These are phyloP conservation scores for cattle (Bos taurus) DNA, from an alignment of 2,113 vertebrate genomes.

Conservation along the genomic window DNA sequence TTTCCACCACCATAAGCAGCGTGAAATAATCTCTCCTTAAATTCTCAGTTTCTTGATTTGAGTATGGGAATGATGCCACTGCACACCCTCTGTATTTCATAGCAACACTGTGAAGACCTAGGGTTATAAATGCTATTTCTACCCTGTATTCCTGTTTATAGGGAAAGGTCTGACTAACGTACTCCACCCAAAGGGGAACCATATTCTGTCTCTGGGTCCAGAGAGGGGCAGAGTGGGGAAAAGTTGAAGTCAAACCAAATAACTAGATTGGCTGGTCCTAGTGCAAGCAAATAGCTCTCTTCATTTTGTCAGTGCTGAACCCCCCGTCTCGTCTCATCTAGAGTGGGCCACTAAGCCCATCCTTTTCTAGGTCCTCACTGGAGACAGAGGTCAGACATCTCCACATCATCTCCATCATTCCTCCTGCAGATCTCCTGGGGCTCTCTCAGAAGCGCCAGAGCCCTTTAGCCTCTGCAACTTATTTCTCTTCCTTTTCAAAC, in stretches of 20 bases:
- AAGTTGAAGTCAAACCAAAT: not conserved
- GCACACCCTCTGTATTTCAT: not conserved
- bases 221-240: not conserved
- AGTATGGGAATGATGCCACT: not conserved
- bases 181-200: not conserved
- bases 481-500: conserved; percentile 50
- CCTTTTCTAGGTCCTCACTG: not conserved
- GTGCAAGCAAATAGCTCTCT: not conserved
- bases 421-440: not conserved
- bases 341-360: not conserved
- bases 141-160: not conserved
- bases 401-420: not conserved
- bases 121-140: not conserved
- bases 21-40: not conserved
- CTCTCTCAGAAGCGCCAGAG: not conserved
- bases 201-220: not conserved
- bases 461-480: conserved; percentile 28
- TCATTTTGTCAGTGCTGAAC: not conserved
- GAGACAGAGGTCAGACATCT: not conserved
- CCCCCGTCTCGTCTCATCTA: no score
- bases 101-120: not conserved
- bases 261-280: not conserved
- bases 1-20: not conserved
- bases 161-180: not conserved
- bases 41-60: not conserved